Evolutionary conservation across 2,888 invertebrate species (phyloP).

Genomic region (Drosophila buzzatii): DNA sequence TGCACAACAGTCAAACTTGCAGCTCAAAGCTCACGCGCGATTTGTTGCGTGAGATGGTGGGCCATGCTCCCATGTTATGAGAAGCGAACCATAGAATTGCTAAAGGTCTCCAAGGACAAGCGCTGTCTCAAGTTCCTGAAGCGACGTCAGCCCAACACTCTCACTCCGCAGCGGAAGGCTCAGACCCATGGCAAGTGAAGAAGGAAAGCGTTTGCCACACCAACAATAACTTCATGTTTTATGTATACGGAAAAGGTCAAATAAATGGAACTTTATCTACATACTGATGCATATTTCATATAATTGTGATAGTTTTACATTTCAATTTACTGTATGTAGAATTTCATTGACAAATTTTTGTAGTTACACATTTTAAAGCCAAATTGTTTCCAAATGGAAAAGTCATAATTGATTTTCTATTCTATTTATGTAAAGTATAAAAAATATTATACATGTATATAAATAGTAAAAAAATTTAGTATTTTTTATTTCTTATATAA

Average conservation of each 20-base stretch:
- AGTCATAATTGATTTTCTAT: too few species aligned
- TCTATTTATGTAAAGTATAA: too few species aligned
- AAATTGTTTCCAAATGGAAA: background rate
- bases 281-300: background rate
- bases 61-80: too few species aligned
- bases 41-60: too few species aligned
- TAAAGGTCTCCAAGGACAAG: background rate
- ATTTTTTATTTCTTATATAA: too few species aligned
- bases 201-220: background rate
- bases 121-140: background rate
- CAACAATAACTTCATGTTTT: background rate
- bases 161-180: background rate
- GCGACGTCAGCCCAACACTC: too few species aligned
- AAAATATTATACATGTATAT: too few species aligned
- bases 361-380: background rate
- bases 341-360: background rate
- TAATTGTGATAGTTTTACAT: background rate
- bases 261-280: background rate
- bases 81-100: too few species aligned
- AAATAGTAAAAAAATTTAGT: too few species aligned
- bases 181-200: background rate
- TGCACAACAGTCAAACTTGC: conserved; percentile 93
- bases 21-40: conserved; percentile 88
- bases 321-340: background rate
- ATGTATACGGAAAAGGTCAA: background rate